Evolutionary conservation across 2,888 invertebrate species (phyloP), one percentile per base, ranked within the genome.

Genomic region (Andrena haemorrhoa): DNA sequence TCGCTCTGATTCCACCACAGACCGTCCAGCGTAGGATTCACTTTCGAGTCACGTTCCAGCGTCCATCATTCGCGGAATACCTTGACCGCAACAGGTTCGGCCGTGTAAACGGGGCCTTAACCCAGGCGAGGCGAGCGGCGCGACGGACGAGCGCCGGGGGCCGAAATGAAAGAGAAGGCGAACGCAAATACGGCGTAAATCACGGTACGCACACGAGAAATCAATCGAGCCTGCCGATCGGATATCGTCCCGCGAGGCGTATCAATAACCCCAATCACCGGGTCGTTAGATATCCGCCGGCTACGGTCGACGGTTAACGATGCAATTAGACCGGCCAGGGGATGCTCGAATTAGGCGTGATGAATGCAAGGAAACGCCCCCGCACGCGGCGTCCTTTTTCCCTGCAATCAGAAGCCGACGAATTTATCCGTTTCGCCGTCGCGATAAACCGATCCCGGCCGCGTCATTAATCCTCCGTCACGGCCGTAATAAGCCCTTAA

Each of bases 401-500:
- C 41, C 78, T 65, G 79, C 74, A 85, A 84, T 86, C 80, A 73
- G 82, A 85, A 75, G 85, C 81, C 65, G 66, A 79, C 81, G 73
- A 87, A 88, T 88, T 87, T 88, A 88, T 84, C 86, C 82, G 77
- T 60, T 33, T 69, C 31, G 72, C 35, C 58, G 69, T 47, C 49
- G 75, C 73, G 79, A 79, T 73, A 79, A 75, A 86, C 82, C 74
- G 75, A 63, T 75, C 61, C 66, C 72, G 75, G 58, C 58, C 68
- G 69, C 61, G 64, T 88, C 83, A 88, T 88, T 86, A 88, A 88
- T 88, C 84, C 81, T 75, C 75, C 70, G 84, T 83, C 79, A 74
- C 76, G 75, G 61, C 68, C 72, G 81, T 88, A 86, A 88, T 86
- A 86, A 88, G 83, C 81, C 86, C 78, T 88, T 83, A 88, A 88